These are phyloP conservation scores for Pocillopora verrucosa DNA, from an alignment of 64 coral and sea anemone genomes.

Conservation along the genomic window DNA sequence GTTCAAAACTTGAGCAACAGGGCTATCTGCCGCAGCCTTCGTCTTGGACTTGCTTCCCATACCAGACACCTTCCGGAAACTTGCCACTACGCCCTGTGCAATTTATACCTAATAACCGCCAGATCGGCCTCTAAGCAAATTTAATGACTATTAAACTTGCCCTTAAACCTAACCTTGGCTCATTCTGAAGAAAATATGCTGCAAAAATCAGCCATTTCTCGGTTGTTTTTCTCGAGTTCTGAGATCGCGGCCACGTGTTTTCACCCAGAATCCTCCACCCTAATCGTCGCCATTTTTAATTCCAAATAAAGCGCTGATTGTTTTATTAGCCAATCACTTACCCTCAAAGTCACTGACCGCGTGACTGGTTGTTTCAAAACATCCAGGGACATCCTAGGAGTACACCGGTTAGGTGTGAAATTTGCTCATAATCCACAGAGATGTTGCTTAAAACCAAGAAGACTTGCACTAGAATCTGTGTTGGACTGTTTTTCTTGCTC, in stretches of 20 bases:
- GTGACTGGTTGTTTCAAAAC: not conserved
- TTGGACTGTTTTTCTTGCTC: slow-evolving; percentile 89
- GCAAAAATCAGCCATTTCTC: slow-evolving; percentile 29
- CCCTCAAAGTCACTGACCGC: not conserved
- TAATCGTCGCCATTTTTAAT: slow-evolving; percentile 39
- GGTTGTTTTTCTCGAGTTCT: slow-evolving; percentile 10
- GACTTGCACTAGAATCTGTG: slow-evolving; percentile 59
- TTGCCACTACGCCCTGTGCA: not conserved
- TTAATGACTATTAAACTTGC: not conserved
- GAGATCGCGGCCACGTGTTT: slow-evolving; percentile 71
- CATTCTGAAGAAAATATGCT: not conserved
- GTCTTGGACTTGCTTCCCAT: slow-evolving; percentile 26
- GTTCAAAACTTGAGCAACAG: slow-evolving; percentile 18
- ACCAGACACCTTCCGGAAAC: not conserved
- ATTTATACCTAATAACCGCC: not conserved
- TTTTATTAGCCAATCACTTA: slow-evolving; percentile 40
- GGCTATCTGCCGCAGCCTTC: not conserved
- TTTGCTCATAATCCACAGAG: not conserved
- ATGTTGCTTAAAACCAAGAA: slow-evolving; percentile 78
- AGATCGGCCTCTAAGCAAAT: not conserved
- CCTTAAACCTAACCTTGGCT: not conserved
- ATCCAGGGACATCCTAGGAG: not conserved
- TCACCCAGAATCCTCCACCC: slow-evolving; percentile 98
- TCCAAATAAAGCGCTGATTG: slow-evolving; percentile 58
- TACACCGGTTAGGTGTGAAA: not conserved